Conservation (phyloP, 2,888 invertebrate genomes). For the Cepaea hortensis region DNA sequence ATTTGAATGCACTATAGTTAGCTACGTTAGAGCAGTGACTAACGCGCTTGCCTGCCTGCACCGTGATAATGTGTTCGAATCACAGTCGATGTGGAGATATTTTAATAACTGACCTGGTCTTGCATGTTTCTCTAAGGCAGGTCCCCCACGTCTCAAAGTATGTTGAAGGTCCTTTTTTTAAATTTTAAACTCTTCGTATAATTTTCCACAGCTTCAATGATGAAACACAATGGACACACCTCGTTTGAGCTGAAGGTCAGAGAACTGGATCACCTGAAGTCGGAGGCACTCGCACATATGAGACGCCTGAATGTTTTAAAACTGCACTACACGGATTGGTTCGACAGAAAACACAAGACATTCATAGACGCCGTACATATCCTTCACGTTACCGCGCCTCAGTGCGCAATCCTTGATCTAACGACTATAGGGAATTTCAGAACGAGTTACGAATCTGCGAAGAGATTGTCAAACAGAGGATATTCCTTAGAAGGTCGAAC, state of each 20-base stretch:
- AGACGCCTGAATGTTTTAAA: slow-evolving; percentile 61
- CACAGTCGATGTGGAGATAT: too few species aligned
- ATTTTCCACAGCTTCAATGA: neutral
- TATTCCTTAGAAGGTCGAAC: slow-evolving; percentile 58
- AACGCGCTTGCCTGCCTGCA: too few species aligned
- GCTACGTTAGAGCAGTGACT: too few species aligned
- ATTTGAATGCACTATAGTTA: too few species aligned
- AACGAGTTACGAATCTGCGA: slow-evolving; percentile 57
- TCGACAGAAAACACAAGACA: slow-evolving; percentile 61
- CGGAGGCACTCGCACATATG: slow-evolving; percentile 61
- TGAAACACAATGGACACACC: neutral
- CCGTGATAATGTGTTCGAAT: too few species aligned
- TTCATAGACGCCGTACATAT: slow-evolving; percentile 68
- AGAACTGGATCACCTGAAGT: slow-evolving; percentile 69
- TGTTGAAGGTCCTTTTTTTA: too few species aligned
- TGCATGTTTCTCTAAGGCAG: too few species aligned
- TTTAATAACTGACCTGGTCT: too few species aligned
- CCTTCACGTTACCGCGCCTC: slow-evolving; percentile 53
- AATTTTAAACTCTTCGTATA: too few species aligned
- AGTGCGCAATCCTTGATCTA: slow-evolving; percentile 50
- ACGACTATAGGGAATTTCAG: slow-evolving; percentile 46
- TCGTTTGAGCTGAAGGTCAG: slow-evolving; percentile 64
- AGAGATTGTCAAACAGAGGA: slow-evolving; percentile 61
- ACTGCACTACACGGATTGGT: slow-evolving; percentile 71
- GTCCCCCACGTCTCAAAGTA: too few species aligned